Conservation (phyloP, 2,113 vertebrate species). For the Campylomormyrus tamandua region DNA sequence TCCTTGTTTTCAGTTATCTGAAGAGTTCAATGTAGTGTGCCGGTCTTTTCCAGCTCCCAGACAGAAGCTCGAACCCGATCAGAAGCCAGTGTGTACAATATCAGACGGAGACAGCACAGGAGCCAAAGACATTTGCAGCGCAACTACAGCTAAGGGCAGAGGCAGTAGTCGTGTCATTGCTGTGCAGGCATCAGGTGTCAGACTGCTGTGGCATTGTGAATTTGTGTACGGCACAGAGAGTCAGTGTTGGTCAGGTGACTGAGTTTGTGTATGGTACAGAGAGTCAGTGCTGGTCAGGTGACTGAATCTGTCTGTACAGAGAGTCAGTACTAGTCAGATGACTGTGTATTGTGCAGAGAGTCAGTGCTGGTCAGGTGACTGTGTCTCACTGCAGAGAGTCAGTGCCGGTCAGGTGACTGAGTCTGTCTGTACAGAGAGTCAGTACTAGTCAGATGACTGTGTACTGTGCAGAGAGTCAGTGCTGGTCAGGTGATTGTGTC, state of each 20-base stretch:
- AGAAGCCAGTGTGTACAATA: background rate
- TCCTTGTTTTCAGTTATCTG: background rate
- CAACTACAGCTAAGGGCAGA: background rate
- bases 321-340: background rate
- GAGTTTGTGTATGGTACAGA: background rate
- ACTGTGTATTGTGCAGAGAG: background rate
- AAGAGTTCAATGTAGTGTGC: background rate
- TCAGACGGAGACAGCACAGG: background rate
- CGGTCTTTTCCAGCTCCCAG: background rate
- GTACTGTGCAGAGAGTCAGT: background rate
- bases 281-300: background rate
- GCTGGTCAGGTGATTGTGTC: background rate
- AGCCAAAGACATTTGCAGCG: background rate
- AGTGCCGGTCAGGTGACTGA: background rate
- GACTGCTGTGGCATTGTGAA: background rate
- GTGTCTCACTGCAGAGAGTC: background rate
- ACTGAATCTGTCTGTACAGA: background rate
- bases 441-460: background rate
- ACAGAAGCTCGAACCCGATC: background rate
- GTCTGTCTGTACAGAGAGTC: background rate
- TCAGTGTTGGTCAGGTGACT: background rate
- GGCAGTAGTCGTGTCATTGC: background rate
- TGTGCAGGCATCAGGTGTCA: conserved; percentile 1
- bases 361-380: background rate
- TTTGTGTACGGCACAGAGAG: background rate